Percentiles rank a stretch among this genome's conserved stretches.
phyloP scores from a whole-genome alignment of 2,797 vertebrate species.

The Vespertilio murinus region DNA sequence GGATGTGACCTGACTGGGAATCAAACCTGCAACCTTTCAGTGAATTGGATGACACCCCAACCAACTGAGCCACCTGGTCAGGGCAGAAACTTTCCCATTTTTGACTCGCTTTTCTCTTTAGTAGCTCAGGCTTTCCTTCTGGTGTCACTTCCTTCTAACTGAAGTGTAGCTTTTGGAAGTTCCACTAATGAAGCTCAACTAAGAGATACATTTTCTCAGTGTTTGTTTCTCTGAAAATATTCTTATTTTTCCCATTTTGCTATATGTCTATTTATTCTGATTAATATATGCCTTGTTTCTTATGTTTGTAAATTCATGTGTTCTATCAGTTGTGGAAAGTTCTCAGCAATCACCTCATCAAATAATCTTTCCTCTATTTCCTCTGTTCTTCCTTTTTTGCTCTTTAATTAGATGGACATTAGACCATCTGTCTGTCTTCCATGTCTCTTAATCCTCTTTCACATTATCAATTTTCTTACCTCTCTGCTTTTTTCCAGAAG shows the following conservation, averaged over 20 bases:
- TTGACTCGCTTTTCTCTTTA: background rate
- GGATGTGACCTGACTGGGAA: background rate
- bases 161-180: background rate
- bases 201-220: background rate
- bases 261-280: background rate
- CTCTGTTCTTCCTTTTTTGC: background rate
- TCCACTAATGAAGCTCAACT: background rate
- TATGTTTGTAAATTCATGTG: background rate
- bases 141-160: background rate
- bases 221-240: background rate
- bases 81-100: background rate
- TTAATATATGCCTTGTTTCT: background rate
- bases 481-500: background rate
- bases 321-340: background rate
- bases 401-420: background rate
- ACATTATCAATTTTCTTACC: background rate
- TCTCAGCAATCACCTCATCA: background rate
- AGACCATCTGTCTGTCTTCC: background rate
- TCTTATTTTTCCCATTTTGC: background rate
- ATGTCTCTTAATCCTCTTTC: background rate
- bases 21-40: background rate
- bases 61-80: background rate
- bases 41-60: background rate
- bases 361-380: background rate
- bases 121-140: background rate